phyloP scores from a whole-genome alignment of 2,888 invertebrate genomes.

The Cynaeus angustus region DNA sequence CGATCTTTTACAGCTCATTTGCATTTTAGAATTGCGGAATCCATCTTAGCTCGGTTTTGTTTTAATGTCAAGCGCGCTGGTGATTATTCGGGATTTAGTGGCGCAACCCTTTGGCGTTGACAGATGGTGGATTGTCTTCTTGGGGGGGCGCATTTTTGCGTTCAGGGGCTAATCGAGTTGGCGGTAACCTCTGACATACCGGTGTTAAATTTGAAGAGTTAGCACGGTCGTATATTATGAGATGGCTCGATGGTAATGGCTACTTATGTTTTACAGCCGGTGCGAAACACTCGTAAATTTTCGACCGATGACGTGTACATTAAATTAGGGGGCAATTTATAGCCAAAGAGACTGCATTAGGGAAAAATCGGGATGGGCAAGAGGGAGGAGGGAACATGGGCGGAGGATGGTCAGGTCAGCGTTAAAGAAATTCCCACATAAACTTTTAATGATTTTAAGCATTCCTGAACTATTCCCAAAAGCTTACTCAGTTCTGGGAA shows the following conservation, averaged over 20 bases:
- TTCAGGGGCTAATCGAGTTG: conserved; percentile 48
- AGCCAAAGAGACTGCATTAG: conserved; percentile 64
- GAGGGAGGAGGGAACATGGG: neutral
- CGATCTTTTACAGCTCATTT: conserved; percentile 72
- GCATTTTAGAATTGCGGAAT: conserved; percentile 70
- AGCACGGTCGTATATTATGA: conserved; percentile 48
- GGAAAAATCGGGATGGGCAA: conserved; percentile 54
- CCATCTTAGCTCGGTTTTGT: conserved; percentile 68
- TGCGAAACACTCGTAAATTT: conserved; percentile 67
- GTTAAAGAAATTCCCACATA: no score
- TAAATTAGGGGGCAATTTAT: conserved; percentile 69
- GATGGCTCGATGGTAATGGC: conserved; percentile 65
- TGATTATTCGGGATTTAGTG: conserved; percentile 66
- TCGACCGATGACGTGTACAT: conserved; percentile 66
- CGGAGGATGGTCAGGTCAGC: neutral
- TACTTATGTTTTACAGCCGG: conserved; percentile 69
- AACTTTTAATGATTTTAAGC: no score
- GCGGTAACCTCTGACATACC: conserved; percentile 56
- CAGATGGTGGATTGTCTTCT: conserved; percentile 35
- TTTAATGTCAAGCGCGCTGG: conserved; percentile 65
- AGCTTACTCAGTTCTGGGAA: no score
- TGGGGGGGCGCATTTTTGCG: conserved; percentile 43
- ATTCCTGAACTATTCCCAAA: no score
- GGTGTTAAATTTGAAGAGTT: conserved; percentile 56
- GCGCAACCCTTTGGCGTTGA: conserved; percentile 54